Percentiles rank a stretch among this genome's conserved stretches.
Conservation (phyloP, 2,888 invertebrate genomes). For the Latheticus oryzae region DNA sequence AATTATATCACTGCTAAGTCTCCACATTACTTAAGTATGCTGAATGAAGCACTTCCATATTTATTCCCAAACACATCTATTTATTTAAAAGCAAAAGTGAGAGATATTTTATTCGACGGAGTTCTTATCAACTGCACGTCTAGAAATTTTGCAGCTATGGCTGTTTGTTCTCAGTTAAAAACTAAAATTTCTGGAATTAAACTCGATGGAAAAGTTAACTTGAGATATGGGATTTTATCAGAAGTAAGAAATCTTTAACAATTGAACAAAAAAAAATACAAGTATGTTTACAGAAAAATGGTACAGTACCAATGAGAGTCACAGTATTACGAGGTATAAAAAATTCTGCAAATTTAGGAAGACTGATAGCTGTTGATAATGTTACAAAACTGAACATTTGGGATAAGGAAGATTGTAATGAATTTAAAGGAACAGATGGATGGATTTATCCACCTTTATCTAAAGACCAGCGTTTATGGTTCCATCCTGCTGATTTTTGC, state of each 20-base stretch:
- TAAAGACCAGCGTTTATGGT: too few species aligned
- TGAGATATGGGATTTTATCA: constrained; percentile 79
- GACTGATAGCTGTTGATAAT: constrained; percentile 77
- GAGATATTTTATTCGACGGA: constrained; percentile 82
- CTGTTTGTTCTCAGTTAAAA: constrained; percentile 77
- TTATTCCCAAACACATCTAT: constrained; percentile 76
- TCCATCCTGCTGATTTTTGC: constrained; percentile 83
- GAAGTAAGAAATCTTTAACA: constrained; percentile 66
- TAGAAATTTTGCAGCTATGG: constrained; percentile 80
- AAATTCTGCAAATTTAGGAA: constrained; percentile 79
- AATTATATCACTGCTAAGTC: constrained; percentile 71
- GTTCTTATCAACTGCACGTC: constrained; percentile 77
- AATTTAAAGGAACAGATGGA: constrained; percentile 84
- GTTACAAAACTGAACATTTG: constrained; percentile 72
- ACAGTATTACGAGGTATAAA: constrained; percentile 81
- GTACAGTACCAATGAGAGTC: constrained; percentile 73
- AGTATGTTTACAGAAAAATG: constrained; percentile 77
- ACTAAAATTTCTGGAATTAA: constrained; percentile 72
- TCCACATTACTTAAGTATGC: constrained; percentile 76
- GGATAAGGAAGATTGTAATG: constrained; percentile 78
- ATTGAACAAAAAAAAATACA: constrained; percentile 13
- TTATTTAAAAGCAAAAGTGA: constrained; percentile 74
- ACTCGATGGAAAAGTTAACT: constrained; percentile 73
- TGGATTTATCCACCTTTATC: constrained; percentile 86
- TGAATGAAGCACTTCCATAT: constrained; percentile 76